These are phyloP conservation scores for Spinus pinus DNA, from an alignment of 2,797 vertebrate genomes.

Conservation along the genomic window DNA sequence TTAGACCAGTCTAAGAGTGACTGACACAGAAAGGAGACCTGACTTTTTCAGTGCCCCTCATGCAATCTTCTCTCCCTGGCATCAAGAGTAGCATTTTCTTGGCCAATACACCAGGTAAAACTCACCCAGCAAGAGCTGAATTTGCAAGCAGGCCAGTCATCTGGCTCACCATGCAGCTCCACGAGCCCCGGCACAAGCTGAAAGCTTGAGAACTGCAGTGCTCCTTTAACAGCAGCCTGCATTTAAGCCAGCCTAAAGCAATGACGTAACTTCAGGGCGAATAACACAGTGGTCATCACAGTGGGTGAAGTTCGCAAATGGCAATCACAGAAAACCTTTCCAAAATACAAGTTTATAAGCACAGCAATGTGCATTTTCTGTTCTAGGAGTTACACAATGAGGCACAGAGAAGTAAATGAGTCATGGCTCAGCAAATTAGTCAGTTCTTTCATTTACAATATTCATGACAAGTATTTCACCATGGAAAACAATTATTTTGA, in stretches of 20 bases:
- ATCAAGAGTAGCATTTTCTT: background rate
- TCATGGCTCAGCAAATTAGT: background rate
- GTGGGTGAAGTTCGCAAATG: background rate
- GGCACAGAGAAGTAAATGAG: background rate
- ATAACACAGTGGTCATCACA: background rate
- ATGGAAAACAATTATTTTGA: background rate
- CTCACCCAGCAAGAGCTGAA: background rate
- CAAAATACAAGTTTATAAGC: background rate
- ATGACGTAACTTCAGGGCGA: background rate
- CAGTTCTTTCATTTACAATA: conserved; percentile 33
- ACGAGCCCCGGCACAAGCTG: background rate
- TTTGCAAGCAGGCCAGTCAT: background rate
- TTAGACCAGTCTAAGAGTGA: background rate
- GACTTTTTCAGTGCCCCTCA: background rate
- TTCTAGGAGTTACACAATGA: conserved; percentile 16
- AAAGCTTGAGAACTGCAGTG: background rate
- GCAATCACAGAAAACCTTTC: background rate
- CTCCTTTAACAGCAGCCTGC: background rate
- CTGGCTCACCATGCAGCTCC: background rate
- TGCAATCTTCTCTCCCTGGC: background rate
- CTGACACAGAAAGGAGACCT: background rate
- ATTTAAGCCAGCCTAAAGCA: background rate
- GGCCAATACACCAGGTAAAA: background rate
- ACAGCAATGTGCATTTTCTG: background rate
- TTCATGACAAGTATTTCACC: conserved; percentile 32